These are phyloP conservation scores for Arge pagana DNA, from an alignment of 2,888 invertebrate genomes.

Conservation along the genomic window DNA sequence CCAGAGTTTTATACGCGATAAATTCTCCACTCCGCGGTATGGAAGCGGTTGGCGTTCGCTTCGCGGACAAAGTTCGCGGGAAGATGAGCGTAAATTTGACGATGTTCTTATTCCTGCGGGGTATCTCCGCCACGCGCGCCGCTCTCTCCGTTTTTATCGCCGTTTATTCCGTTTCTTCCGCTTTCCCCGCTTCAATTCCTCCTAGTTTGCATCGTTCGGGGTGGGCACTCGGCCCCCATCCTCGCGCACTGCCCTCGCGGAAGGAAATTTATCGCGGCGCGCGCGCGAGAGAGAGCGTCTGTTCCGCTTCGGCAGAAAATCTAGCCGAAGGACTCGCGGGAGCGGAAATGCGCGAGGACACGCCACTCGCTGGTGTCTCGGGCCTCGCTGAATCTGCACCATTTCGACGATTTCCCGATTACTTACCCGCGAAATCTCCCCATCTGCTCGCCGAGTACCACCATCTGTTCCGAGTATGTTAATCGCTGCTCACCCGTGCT, in stretches of 20 bases:
- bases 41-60: too few species aligned
- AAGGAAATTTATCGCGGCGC: conserved; percentile 36
- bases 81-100: too few species aligned
- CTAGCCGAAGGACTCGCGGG: conserved; percentile 20
- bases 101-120: conserved; percentile 2
- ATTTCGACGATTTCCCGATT: conserved; percentile 17
- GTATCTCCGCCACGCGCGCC: conserved; percentile 1
- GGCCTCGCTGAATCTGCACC: conserved; percentile 17
- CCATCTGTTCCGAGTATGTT: conserved; percentile 14
- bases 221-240: conserved; percentile 17
- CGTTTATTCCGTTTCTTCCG: too few species aligned
- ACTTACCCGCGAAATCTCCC: conserved; percentile 18
- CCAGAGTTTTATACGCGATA: too few species aligned
- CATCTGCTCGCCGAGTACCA: conserved; percentile 5
- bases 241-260: conserved; percentile 20
- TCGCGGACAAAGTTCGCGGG: too few species aligned
- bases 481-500: conserved; percentile 20
- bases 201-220: conserved; percentile 34
- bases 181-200: conserved; percentile 10
- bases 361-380: conserved; percentile 6
- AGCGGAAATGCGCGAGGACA: not conserved
- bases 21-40: too few species aligned
- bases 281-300: conserved; percentile 20
- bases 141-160: too few species aligned
- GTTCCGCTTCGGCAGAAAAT: conserved; percentile 16